A percentile compares a stretch with the other conserved stretches of the same genome.
Evolutionary conservation across 2,113 vertebrate genomes (phyloP).

Genomic region (Xerus inauris): DNA sequence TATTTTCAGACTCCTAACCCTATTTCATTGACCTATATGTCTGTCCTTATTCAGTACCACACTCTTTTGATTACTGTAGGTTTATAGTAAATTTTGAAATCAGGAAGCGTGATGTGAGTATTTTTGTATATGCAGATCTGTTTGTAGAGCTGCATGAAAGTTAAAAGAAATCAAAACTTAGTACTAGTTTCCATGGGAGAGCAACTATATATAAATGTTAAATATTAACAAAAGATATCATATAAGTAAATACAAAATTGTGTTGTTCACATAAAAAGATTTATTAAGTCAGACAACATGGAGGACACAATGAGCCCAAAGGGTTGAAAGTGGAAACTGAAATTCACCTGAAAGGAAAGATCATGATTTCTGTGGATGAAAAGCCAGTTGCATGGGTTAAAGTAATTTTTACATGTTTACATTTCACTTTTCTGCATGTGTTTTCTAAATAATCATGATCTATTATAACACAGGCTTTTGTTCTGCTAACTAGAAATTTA

Average conservation of each 20-base stretch:
- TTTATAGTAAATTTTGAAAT: not conserved
- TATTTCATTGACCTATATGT: not conserved
- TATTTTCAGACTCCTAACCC: not conserved
- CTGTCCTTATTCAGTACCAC: not conserved
- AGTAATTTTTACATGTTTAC: not conserved
- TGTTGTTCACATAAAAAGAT: not conserved
- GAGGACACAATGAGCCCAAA: not conserved
- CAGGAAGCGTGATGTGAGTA: not conserved
- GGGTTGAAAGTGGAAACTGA: not conserved
- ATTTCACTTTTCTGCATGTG: not conserved
- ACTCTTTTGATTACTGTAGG: not conserved
- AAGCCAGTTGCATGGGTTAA: not conserved
- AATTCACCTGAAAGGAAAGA: not conserved
- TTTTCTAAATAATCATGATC: not conserved
- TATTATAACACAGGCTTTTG: not conserved
- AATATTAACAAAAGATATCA: not conserved
- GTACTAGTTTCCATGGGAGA: not conserved
- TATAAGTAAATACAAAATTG: not conserved
- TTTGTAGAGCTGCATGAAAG: not conserved
- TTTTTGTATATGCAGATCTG: not conserved
- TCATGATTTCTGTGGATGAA: not conserved
- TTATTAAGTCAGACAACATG: not conserved
- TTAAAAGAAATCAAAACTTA: not conserved
- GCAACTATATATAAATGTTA: not conserved
- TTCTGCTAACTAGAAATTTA: not conserved